phyloP scores from a whole-genome alignment of 2,113 vertebrate species.

The Bos indicus region DNA sequence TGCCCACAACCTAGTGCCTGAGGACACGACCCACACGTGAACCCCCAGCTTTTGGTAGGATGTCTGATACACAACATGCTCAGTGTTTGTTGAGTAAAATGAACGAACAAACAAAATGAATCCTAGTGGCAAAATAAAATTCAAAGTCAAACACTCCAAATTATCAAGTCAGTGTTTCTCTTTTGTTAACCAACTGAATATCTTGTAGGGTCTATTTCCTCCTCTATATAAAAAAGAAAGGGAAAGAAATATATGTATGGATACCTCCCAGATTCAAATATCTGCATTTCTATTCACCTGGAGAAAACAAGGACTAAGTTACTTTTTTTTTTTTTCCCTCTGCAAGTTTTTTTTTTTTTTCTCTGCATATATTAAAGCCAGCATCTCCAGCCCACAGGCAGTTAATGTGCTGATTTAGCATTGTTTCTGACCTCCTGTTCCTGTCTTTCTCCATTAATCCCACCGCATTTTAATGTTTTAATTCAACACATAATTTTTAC shows the following conservation, averaged over 20 bases:
- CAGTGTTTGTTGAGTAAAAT: not conserved
- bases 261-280: not conserved
- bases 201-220: not conserved
- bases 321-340: not conserved
- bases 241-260: not conserved
- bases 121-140: not conserved
- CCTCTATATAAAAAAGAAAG: not conserved
- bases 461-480: slow-evolving; percentile 61
- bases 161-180: not conserved
- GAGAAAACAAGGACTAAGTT: slow-evolving; percentile 34
- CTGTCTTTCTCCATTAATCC: slow-evolving; percentile 64
- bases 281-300: not conserved
- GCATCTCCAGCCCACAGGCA: not conserved
- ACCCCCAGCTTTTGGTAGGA: not conserved
- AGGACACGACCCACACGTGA: not conserved
- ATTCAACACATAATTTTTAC: slow-evolving; percentile 69
- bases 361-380: not conserved
- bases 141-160: not conserved
- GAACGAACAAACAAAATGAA: not conserved
- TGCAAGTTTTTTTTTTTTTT: not conserved
- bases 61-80: fast-evolving
- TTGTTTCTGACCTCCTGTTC: not conserved
- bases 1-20: fast-evolving
- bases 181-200: not conserved
- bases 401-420: slow-evolving; percentile 37